Evolutionary conservation across 2,888 invertebrate genomes (phyloP), one percentile per base, ranked within the genome.

Genomic region (Athalia rosae): DNA sequence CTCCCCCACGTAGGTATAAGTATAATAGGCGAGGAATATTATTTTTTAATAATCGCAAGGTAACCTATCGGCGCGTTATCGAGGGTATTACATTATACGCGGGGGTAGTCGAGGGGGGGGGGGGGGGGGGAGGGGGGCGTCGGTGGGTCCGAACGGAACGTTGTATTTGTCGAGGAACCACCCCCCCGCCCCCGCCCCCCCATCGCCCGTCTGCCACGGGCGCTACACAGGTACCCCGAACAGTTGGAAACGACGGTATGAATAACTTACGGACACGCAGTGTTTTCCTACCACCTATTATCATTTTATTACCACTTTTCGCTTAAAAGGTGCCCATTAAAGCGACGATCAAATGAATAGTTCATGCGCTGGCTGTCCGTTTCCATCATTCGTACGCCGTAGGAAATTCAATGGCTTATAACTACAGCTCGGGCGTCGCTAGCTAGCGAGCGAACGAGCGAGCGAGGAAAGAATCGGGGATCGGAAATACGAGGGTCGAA

Each of bases 321-420:
- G 28, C 61, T 74, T 74, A 61, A 74, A 74, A 74, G 61, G 74
- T 47, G 48, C 28, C 62, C 48, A 41, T 74, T 50, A 74, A 74
- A 74, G 11, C 74, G 74, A 48, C 74, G 74, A 62, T 74, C 74
- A 47, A 74, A 74, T 74, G 74, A 74, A 74, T 74, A 74, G 61
- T 59, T 74, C 15, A 74, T 61, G 62, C 58, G 71, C 45, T 9
- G 45, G 56, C 61, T 74, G 50, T 62, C 48, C 74, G 41, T 28
- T 62, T 74, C 74, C 28, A 61, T 41, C 61, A 48, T 74, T 62
- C 61, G 61, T 41, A 47, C 64, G 43, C 7, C 45, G 3, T 11
- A 13, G 45, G 66, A 48, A 50, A 58, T 71, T 45, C 58, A 58
- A 43, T 71, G 45, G 3, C 71, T 56, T 41, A 28, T 53, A 67